Base-by-base conservation (phyloP, 2,888 invertebrate species). In the Cyrtodaria siliqua region DNA sequence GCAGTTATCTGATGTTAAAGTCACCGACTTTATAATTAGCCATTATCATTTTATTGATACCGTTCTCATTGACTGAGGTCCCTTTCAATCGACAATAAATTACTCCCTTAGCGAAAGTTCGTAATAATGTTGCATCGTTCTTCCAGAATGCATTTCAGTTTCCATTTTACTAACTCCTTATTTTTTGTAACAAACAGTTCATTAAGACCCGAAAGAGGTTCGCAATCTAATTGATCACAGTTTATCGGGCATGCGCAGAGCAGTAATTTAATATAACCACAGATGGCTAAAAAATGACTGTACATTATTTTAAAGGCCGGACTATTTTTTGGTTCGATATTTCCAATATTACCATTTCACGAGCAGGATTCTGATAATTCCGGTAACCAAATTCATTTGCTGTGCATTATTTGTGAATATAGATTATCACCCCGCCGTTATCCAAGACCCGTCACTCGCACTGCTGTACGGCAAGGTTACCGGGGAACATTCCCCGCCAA, bases 381-480 rank as follows among this genome's bases (percentile, higher is more conserved):
- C 59, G 14, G 68, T 77, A 77, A 77, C 77, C 77, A 67, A 77
- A 77, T 77, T 77, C 77, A 77, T 77, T 77, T 77, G 77, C 24
- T 53, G 52, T 38, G 60, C 40, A 77, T 77, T 77, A 77, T 77
- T 77, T 60, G 77, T 63, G 71, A 77, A 71, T 62, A 67, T 62
- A 63, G 71, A 67, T 77, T 62, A 63, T 52, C 77, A 71, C 61
- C 63, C 24, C 24, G 47, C 59, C 38, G 53, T 49, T 33, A 27
- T 44, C 49, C 62, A 53, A 18, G 56, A 49, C 42, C 56, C 38
- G 70, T 66, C 57, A 68, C 53, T 57, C 68, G 68, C 72, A 72
- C 63, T 68, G 64, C 52, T 52, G 44, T 53, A 62, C 72, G 59
- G 42, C 52, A 60, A 71, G 67, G 53, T 70, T 71, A 56, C 47